Base-by-base conservation (phyloP, 2,797 vertebrate species). In the Tauraco hartlaubi region DNA sequence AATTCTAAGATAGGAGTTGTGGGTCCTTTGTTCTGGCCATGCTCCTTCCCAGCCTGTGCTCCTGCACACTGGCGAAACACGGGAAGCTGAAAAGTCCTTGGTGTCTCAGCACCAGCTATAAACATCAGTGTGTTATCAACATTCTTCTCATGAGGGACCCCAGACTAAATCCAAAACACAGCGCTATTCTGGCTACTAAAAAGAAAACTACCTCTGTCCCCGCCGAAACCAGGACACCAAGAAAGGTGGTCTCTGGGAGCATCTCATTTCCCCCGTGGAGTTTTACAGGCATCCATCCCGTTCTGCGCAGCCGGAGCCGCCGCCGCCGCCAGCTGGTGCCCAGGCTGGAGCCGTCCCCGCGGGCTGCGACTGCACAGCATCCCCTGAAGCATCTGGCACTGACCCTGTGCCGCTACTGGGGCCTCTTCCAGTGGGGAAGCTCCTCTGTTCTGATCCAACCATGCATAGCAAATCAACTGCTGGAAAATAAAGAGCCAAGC, bases 401-500 rank as follows among this genome's bases (percentile, higher is more conserved):
- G 29, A 73, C 76, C 64, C 93, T 11, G 19, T 0, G 0, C 37
- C 0, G 3, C 73, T 68, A 44, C 61, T 4, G 2, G 68, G 75
- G 81, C 93, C 79, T 90, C 73, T 56, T 84, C 85, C 93, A 92
- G 74, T 80, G n/a, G 92, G 90, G 67, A 92, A 64, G 55, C 37
- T 75, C 85, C 80, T 88, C 76, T 94, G 79, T 92, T 96, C 82
- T 21, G 29, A 58, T 31, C 82, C 94, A 88, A 19, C 93, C 91
- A 69, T 69, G 96, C 92, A 67, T 76, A 82, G 77, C n/a, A 90
- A 95, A 96, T 88, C 85, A 78, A 18, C 74, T 73, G 59, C 95
- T 69, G 85, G 66, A 33, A 85, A 87, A 95, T 28, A 91, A 91
- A 95, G 69, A 96, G 73, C 91, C 88, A 76, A 90, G 93, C 91